Evolutionary conservation across 2,888 invertebrate genomes (phyloP).

Genomic region (Stenoptilia bipunctidactyla): DNA sequence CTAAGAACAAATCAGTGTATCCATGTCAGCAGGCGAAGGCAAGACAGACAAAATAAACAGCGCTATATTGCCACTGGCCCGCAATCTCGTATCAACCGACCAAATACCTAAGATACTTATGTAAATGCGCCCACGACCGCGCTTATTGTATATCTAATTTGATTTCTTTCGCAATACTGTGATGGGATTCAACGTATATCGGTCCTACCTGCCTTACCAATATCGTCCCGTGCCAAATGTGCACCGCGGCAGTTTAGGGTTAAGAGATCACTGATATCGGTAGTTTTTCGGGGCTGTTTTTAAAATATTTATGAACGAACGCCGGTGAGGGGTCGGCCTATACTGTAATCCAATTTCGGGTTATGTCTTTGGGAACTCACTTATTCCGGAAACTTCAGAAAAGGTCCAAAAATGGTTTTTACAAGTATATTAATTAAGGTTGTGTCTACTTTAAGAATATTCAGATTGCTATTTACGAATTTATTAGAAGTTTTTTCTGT

Average conservation of each 20-base stretch:
- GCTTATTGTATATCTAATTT: slow-evolving; percentile 71
- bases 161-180: slow-evolving; percentile 65
- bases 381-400: slow-evolving; percentile 44
- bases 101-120: slow-evolving; percentile 66
- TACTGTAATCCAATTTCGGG: slow-evolving; percentile 66
- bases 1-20: slow-evolving; percentile 24
- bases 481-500: neutral
- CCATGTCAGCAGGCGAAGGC: slow-evolving; percentile 25
- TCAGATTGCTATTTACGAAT: slow-evolving; percentile 1
- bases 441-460: slow-evolving; percentile 30
- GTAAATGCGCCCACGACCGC: slow-evolving; percentile 59
- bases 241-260: slow-evolving; percentile 44
- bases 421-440: slow-evolving; percentile 56
- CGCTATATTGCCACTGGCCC: slow-evolving; percentile 59
- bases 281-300: slow-evolving; percentile 49
- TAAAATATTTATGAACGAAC: slow-evolving; percentile 65
- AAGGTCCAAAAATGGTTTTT: slow-evolving; percentile 39
- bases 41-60: slow-evolving; percentile 33
- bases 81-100: slow-evolving; percentile 63
- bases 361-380: slow-evolving; percentile 66
- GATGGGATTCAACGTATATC: slow-evolving; percentile 60
- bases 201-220: slow-evolving; percentile 55
- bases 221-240: slow-evolving; percentile 41
- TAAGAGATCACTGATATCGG: slow-evolving; percentile 59
- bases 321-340: slow-evolving; percentile 44